A percentile compares a stretch with the other conserved stretches of the same genome.
phyloP scores from a whole-genome alignment of 2,797 vertebrate genomes.

The Aphelocoma californica region DNA sequence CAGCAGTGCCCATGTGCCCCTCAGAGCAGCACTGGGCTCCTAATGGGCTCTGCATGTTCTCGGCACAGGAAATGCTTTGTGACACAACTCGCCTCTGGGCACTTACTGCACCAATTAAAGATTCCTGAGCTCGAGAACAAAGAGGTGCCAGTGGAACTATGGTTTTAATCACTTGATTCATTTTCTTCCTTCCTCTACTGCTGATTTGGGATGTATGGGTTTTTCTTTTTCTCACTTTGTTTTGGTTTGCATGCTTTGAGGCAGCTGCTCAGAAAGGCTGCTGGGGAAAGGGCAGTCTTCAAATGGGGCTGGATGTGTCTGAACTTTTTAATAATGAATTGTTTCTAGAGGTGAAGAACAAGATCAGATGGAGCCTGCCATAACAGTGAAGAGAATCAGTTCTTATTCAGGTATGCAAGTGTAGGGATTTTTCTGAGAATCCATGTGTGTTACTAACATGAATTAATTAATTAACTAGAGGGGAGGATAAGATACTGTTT shows the following conservation, averaged over 20 bases:
- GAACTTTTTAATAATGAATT: neutral
- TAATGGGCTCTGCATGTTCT: slow-evolving; percentile 41
- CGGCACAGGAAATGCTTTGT: slow-evolving; percentile 63
- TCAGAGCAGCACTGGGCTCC: slow-evolving; percentile 31
- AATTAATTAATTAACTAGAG: neutral
- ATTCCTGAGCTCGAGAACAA: slow-evolving; percentile 58
- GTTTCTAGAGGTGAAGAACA: neutral
- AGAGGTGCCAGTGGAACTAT: slow-evolving; percentile 51
- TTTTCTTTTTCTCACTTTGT: neutral
- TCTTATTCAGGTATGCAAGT: neutral
- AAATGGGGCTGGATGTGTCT: neutral
- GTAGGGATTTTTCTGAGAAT: neutral
- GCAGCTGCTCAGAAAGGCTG: neutral
- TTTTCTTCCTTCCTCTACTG: slow-evolving; percentile 52
- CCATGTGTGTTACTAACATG: neutral
- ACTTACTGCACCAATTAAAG: slow-evolving; percentile 54
- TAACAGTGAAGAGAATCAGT: neutral
- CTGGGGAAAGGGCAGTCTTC: neutral
- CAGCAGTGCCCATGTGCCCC: neutral
- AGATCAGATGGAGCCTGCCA: neutral
- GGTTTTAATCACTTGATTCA: slow-evolving; percentile 50
- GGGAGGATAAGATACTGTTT: neutral
- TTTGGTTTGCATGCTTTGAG: neutral
- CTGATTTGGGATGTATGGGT: slow-evolving; percentile 42
- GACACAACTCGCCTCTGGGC: slow-evolving; percentile 61